Conservation (phyloP, 2,113 vertebrate species). For the Cepphus grylle region DNA sequence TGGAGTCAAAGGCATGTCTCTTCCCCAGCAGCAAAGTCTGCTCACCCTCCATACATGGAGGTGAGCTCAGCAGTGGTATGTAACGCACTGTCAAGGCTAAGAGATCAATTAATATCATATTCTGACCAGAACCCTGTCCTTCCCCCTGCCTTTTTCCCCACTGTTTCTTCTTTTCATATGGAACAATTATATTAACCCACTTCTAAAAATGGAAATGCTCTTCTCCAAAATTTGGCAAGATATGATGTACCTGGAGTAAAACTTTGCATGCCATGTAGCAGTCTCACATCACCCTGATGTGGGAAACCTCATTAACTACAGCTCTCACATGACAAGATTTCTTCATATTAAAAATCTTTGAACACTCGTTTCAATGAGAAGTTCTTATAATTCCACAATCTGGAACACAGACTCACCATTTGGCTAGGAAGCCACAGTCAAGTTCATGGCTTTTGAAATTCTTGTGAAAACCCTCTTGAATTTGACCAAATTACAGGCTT, state of each 20-base stretch:
- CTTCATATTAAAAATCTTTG: neutral
- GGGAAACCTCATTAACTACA: neutral
- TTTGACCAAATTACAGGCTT: neutral
- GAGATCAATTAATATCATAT: neutral
- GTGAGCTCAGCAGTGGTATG: neutral
- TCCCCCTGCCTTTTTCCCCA: neutral
- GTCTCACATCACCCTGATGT: neutral
- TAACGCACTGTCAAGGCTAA: neutral
- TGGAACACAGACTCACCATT: neutral
- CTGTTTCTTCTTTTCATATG: neutral
- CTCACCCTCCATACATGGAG: neutral
- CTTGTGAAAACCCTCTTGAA: neutral
- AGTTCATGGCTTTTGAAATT: neutral
- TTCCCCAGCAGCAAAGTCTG: neutral
- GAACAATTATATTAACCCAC: neutral
- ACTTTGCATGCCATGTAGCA: neutral
- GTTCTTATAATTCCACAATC: neutral
- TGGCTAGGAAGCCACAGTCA: neutral
- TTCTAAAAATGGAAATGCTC: neutral
- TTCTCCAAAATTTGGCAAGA: neutral
- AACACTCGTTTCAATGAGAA: rapidly evolving
- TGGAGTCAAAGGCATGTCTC: neutral
- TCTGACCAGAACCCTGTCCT: neutral
- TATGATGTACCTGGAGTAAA: neutral
- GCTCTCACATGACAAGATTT: neutral